Evolutionary conservation across 2,888 invertebrate genomes (phyloP).

Genomic region (Drosophila mulleri): DNA sequence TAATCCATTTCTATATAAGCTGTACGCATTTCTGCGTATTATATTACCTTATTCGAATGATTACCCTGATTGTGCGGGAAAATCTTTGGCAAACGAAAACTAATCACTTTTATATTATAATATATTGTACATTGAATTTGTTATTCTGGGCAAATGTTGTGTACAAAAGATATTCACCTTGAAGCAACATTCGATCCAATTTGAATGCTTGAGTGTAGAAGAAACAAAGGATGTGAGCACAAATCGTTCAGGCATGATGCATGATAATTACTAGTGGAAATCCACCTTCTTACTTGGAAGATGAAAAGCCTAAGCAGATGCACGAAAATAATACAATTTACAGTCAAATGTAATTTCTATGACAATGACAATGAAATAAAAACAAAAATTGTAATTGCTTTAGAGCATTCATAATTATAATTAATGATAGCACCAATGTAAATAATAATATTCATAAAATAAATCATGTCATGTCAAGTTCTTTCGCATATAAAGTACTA

Average conservation of each 20-base stretch:
- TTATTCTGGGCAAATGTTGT: not conserved
- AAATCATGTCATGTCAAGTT: not conserved
- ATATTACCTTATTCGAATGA: not conserved
- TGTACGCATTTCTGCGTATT: not conserved
- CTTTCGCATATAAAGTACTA: not conserved
- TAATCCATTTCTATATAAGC: not conserved
- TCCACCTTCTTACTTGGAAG: not conserved
- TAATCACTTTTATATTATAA: conserved; percentile 3
- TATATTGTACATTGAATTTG: not conserved
- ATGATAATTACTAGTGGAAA: not conserved
- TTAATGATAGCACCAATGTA: not conserved
- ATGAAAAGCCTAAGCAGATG: not conserved
- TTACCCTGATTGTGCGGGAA: not conserved
- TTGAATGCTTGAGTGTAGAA: too few relatives aligned
- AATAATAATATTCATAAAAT: not conserved
- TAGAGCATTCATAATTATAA: not conserved
- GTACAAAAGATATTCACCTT: not conserved
- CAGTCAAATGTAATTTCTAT: not conserved
- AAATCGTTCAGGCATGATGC: not conserved
- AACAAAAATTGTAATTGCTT: not conserved
- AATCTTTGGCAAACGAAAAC: not conserved
- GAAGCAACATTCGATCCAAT: not conserved
- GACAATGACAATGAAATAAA: not conserved
- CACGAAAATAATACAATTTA: not conserved
- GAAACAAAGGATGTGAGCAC: not conserved